These are phyloP conservation scores for Pseudorhombus dupliciocellatus DNA, from an alignment of 2,113 vertebrate genomes.

Conservation along the genomic window DNA sequence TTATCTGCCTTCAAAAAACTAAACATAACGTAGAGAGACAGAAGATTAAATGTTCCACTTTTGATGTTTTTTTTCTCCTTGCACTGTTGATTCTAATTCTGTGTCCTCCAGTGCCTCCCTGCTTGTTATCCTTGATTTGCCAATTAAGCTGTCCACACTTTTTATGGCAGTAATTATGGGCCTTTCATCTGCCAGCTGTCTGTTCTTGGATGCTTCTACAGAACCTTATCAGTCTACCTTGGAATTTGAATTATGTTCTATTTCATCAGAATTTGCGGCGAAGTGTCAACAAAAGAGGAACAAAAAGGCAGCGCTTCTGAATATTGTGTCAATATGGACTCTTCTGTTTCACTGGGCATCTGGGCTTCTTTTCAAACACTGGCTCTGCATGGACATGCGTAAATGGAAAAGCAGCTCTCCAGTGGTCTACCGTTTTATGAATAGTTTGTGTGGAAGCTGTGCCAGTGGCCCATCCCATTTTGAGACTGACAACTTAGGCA, in stretches of 20 bases:
- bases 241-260: conserved; percentile 21
- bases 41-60: conserved; percentile 10
- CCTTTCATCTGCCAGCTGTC: conserved; percentile 67
- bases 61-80: conserved; percentile 12
- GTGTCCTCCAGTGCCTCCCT: conserved; percentile 41
- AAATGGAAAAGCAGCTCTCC: neutral
- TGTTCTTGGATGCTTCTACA: conserved; percentile 39
- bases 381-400: neutral
- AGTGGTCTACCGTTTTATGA: neutral
- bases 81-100: conserved; percentile 38
- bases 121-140: conserved; percentile 69
- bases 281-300: neutral
- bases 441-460: neutral
- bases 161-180: conserved; percentile 70
- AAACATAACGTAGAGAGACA: conserved; percentile 16
- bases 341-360: neutral
- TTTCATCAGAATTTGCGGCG: conserved; percentile 6
- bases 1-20: conserved; percentile 13
- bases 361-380: neutral
- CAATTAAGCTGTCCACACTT: conserved; percentile 70
- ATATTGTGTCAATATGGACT: neutral
- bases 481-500: neutral
- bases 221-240: conserved; percentile 32
- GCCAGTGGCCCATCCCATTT: neutral
- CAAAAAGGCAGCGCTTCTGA: neutral